These are phyloP conservation scores for Tenualosa ilisha DNA, from an alignment of 2,797 vertebrate genomes.

Conservation along the genomic window DNA sequence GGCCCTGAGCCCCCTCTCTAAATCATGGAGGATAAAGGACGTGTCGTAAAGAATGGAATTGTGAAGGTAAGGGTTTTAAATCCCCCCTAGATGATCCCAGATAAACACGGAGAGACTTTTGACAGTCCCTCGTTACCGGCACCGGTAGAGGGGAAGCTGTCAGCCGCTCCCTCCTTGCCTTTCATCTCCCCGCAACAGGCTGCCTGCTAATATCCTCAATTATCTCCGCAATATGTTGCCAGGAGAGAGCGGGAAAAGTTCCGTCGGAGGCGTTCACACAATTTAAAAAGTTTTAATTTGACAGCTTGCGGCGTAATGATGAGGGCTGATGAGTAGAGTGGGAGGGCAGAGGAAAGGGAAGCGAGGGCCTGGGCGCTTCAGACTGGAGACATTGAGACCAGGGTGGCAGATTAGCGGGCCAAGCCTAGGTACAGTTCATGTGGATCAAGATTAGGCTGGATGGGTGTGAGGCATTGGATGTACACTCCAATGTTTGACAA, in stretches of 20 bases:
- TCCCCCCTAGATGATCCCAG: conserved; percentile 75
- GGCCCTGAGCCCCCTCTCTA: conserved; percentile 57
- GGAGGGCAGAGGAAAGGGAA: conserved; percentile 22
- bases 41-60: conserved; percentile 71
- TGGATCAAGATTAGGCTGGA: conserved; percentile 38
- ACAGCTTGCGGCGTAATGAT: conserved; percentile 74
- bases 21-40: conserved; percentile 77
- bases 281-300: conserved; percentile 75
- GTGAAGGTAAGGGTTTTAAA: conserved; percentile 77
- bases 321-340: conserved; percentile 58
- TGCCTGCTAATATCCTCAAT: conserved; percentile 79
- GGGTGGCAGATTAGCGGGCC: conserved; percentile 58
- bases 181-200: conserved; percentile 74
- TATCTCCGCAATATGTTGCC: conserved; percentile 74
- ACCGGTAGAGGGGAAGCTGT: conserved; percentile 68
- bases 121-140: conserved; percentile 75
- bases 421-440: conserved; percentile 53
- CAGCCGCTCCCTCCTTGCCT: conserved; percentile 65
- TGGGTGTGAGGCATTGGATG: neutral
- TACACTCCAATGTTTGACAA: neutral
- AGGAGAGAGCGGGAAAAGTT: conserved; percentile 66
- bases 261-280: conserved; percentile 63
- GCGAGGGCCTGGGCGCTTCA: conserved; percentile 36
- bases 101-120: conserved; percentile 78
- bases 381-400: conserved; percentile 29